Conservation (phyloP, 2,113 vertebrate genomes). For the Bungarus multicinctus region DNA sequence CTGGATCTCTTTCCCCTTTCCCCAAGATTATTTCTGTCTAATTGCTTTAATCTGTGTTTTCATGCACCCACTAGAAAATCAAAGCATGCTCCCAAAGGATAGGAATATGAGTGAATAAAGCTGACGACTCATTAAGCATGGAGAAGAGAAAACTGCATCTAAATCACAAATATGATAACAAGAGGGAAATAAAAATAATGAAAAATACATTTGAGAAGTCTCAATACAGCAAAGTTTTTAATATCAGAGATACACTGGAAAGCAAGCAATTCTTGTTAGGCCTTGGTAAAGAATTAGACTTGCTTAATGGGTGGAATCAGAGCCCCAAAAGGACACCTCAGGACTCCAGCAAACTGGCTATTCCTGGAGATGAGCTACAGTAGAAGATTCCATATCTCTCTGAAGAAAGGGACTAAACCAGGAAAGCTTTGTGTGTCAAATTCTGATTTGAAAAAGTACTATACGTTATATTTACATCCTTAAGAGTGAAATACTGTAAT, state of each 20-base stretch:
- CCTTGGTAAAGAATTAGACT: constrained; percentile 3
- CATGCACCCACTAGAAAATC: constrained; percentile 64
- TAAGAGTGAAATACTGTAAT: not conserved
- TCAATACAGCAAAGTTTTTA: constrained; percentile 36
- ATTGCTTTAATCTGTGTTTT: constrained; percentile 74
- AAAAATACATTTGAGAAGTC: constrained; percentile 17
- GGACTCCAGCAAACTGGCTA: not conserved
- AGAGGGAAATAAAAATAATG: constrained; percentile 55
- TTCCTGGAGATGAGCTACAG: not conserved
- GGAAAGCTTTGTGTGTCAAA: not conserved
- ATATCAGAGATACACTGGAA: constrained; percentile 43
- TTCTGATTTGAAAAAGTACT: not conserved
- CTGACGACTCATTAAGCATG: constrained; percentile 67
- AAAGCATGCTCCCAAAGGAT: constrained; percentile 64
- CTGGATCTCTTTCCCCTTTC: constrained; percentile 63
- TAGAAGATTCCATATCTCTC: not conserved
- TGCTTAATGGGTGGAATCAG: not conserved
- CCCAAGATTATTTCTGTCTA: constrained; percentile 68
- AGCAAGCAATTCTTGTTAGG: constrained; percentile 30
- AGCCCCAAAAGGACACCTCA: not conserved
- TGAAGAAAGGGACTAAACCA: not conserved
- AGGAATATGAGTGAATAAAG: constrained; percentile 68
- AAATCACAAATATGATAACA: constrained; percentile 65
- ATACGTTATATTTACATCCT: not conserved
- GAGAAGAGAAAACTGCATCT: constrained; percentile 67